A percentile compares a stretch with the other conserved stretches of the same genome.
These are phyloP conservation scores for Zaprionus davidi DNA, from an alignment of 1,140 invertebrate species.

Conservation along the genomic window DNA sequence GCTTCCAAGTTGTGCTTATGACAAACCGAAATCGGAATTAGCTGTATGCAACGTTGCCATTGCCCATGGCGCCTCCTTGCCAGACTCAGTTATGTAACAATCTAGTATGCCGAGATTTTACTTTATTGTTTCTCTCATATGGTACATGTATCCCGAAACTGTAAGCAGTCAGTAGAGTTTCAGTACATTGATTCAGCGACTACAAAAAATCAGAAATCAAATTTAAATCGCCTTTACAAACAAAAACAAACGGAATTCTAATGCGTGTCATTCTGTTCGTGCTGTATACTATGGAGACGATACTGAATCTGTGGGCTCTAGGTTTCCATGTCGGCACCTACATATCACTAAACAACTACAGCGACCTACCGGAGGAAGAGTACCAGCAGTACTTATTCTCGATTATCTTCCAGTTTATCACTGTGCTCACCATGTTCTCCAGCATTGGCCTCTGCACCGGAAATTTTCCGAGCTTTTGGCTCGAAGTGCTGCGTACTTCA, in stretches of 20 bases:
- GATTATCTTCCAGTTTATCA: slow-evolving; percentile 19
- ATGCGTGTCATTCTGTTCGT: slow-evolving; percentile 30
- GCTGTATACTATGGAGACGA: slow-evolving; percentile 27
- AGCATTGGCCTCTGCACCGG: slow-evolving; percentile 40
- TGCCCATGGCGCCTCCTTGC: not conserved
- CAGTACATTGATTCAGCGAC: not conserved
- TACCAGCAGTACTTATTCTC: slow-evolving; percentile 21
- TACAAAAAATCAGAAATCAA: not conserved
- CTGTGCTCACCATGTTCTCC: slow-evolving; percentile 31
- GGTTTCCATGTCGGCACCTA: slow-evolving; percentile 34
- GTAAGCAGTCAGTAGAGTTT: too few species aligned
- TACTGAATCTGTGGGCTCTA: slow-evolving; percentile 25
- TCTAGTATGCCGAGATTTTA: too few species aligned
- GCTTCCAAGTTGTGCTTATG: slow-evolving; percentile 7
- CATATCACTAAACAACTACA: not conserved
- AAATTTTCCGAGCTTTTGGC: slow-evolving; percentile 10
- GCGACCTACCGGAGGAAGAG: not conserved
- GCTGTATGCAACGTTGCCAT: too few species aligned
- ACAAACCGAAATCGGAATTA: not conserved
- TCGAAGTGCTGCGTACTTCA: slow-evolving; percentile 22
- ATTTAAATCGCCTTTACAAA: too few species aligned
- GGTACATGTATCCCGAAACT: too few species aligned
- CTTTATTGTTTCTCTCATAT: too few species aligned
- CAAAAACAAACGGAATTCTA: not conserved
- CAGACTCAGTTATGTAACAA: not conserved